These are phyloP conservation scores for Mormyrops attenuatus DNA, from an alignment of 2,797 vertebrate species.

Conservation along the genomic window DNA sequence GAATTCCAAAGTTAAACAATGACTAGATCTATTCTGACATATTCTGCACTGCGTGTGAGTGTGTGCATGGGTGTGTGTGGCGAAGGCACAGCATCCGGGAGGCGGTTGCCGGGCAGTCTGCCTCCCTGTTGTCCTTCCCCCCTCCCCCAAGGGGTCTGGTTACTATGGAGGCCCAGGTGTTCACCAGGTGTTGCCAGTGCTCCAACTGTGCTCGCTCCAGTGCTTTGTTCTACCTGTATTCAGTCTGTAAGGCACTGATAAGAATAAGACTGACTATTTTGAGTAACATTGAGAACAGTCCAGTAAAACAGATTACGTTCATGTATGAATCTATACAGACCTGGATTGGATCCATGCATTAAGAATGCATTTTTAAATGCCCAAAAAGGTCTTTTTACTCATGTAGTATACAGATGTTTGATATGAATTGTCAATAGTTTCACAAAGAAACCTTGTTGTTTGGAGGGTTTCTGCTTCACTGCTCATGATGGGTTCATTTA, in stretches of 20 bases:
- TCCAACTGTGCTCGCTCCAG: constrained; percentile 20
- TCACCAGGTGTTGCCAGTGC: constrained; percentile 31
- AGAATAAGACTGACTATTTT: background rate
- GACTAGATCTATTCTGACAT: background rate
- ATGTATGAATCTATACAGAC: background rate
- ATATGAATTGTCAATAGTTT: constrained; percentile 5
- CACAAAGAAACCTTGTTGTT: background rate
- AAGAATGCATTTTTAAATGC: background rate
- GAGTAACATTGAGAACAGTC: background rate
- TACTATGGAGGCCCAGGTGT: constrained; percentile 36
- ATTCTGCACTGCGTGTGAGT: background rate
- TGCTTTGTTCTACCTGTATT: background rate
- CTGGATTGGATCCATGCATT: background rate
- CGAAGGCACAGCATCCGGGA: constrained; percentile 18
- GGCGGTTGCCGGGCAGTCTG: background rate
- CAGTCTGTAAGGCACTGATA: background rate
- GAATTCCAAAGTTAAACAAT: background rate
- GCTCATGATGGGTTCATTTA: background rate
- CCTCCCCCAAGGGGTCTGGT: constrained; percentile 31
- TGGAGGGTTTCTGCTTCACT: background rate
- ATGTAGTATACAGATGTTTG: background rate
- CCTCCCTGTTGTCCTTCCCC: constrained; percentile 15
- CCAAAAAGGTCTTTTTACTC: background rate
- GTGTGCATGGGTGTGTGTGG: background rate
- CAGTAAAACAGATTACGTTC: background rate